Percentiles rank a stretch among this genome's conserved stretches.
Evolutionary conservation across 2,888 invertebrate genomes (phyloP).

Genomic region (Eupithecia subumbrata): DNA sequence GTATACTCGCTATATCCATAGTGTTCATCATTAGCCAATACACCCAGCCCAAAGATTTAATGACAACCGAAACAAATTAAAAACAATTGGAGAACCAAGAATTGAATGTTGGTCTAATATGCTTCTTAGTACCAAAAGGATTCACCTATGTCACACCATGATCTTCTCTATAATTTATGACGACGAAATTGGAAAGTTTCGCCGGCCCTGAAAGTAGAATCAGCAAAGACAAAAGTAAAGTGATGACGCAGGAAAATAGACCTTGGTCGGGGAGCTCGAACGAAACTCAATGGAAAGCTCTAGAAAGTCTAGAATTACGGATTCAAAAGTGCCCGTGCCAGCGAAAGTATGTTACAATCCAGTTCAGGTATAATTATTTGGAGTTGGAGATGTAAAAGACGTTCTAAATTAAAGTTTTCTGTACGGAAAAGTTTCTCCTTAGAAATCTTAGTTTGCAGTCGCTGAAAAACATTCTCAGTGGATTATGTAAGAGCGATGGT

Average conservation of each 20-base stretch:
- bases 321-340: constrained; percentile 32
- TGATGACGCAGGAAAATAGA: constrained; percentile 14
- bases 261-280: constrained; percentile 59
- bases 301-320: constrained; percentile 34
- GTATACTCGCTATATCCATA: neutral
- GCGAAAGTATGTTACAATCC: constrained; percentile 38
- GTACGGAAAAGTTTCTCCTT: constrained; percentile 29
- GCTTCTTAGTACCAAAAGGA: neutral
- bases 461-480: constrained; percentile 29
- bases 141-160: neutral
- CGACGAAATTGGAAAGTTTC: constrained; percentile 7
- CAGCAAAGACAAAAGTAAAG: constrained; percentile 57
- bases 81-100: no score
- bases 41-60: neutral
- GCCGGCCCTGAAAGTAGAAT: neutral
- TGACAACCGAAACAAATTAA: neutral
- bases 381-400: constrained; percentile 37
- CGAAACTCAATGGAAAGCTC: constrained; percentile 29
- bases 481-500: constrained; percentile 12
- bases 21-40: neutral
- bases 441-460: constrained; percentile 30
- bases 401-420: constrained; percentile 35
- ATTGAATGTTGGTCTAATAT: neutral
- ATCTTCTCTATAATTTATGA: neutral
- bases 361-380: constrained; percentile 39